A percentile compares a stretch with the other conserved stretches of the same genome.
phyloP scores from a whole-genome alignment of 2,888 invertebrate species.

The Magallana nippona region DNA sequence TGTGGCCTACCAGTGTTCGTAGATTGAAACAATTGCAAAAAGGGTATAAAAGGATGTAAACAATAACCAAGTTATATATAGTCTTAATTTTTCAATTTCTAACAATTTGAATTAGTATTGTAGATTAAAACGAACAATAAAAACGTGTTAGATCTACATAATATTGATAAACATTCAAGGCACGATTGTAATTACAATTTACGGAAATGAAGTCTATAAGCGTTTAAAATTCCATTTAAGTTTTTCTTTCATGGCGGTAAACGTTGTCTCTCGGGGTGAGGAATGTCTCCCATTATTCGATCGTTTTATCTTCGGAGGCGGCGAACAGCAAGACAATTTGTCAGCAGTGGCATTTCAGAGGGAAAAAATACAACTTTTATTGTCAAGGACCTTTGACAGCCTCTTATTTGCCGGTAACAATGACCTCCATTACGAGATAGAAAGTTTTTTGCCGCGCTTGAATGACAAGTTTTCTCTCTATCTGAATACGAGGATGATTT shows the following conservation, averaged over 20 bases:
- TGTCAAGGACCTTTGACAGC: conserved; percentile 19
- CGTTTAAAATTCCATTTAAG: conserved; percentile 14
- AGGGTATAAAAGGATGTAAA: no score
- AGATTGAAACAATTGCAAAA: no score
- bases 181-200: not conserved
- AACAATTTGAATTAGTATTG: no score
- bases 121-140: no score
- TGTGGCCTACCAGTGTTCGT: no score
- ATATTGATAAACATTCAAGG: no score
- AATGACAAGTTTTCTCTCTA: conserved; percentile 8
- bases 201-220: not conserved
- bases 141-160: no score
- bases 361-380: conserved; percentile 22
- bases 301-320: conserved; percentile 22
- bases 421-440: conserved; percentile 24
- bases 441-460: conserved; percentile 9
- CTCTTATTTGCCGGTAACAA: conserved; percentile 15
- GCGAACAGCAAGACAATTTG: conserved; percentile 30
- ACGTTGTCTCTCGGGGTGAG: not conserved
- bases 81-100: no score
- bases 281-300: conserved; percentile 13
- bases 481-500: not conserved
- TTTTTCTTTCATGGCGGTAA: conserved; percentile 2
- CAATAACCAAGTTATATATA: no score
- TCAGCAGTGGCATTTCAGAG: conserved; percentile 12